Evolutionary conservation across 2,113 vertebrate genomes (phyloP).

Genomic region (Upupa epops): DNA sequence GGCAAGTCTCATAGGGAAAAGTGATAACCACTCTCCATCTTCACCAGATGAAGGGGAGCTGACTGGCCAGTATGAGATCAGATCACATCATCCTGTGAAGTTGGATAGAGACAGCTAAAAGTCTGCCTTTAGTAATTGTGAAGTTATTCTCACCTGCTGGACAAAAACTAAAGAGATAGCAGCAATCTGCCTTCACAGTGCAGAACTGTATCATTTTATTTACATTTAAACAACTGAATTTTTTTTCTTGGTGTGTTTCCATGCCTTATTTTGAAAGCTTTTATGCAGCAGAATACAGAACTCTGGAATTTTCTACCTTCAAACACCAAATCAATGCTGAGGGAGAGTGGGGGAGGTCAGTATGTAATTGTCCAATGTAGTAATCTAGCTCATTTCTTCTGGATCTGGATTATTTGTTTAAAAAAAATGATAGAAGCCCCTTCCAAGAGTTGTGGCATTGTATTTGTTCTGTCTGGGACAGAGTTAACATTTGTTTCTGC

Average conservation of each 20-base stretch:
- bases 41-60: background rate
- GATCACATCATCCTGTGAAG: background rate
- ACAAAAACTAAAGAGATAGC: background rate
- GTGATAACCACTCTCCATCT: background rate
- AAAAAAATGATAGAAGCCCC: background rate
- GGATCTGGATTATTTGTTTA: background rate
- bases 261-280: background rate
- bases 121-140: background rate
- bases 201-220: background rate
- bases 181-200: background rate
- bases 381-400: background rate
- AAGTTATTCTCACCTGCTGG: constrained; percentile 41
- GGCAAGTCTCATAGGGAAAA: background rate
- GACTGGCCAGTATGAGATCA: no score
- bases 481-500: background rate
- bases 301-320: background rate
- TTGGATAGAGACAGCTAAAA: background rate
- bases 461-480: background rate
- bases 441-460: background rate
- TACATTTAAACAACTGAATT: background rate
- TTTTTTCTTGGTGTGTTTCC: background rate
- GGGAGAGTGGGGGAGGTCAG: background rate
- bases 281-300: background rate
- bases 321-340: background rate
- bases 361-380: background rate